These are phyloP conservation scores for Grus americana DNA, from an alignment of 2,113 vertebrate species.

Conservation along the genomic window DNA sequence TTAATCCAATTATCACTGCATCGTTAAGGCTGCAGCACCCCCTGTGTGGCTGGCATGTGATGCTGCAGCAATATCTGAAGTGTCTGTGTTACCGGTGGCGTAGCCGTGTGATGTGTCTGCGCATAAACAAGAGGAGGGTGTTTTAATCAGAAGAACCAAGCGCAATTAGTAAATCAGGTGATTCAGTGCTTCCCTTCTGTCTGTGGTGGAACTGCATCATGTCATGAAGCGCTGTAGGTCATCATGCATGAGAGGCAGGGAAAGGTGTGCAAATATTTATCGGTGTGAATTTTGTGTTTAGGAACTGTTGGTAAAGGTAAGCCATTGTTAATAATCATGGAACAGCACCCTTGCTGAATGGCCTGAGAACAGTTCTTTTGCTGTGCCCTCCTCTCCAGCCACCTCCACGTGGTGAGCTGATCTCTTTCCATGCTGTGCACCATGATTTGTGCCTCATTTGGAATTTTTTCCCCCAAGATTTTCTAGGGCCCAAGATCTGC, in stretches of 20 bases:
- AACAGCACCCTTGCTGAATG: neutral
- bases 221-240: rapidly evolving
- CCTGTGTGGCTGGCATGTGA: rapidly evolving
- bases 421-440: neutral
- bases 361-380: neutral
- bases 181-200: neutral
- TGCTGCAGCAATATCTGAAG: rapidly evolving
- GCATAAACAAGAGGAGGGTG: neutral
- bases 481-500: neutral
- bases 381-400: neutral
- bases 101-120: rapidly evolving
- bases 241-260: neutral
- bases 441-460: neutral
- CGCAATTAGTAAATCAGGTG: neutral
- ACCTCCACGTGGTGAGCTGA: neutral
- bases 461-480: neutral
- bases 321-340: neutral
- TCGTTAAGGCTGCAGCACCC: rapidly evolving
- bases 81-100: rapidly evolving
- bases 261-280: neutral
- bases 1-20: rapidly evolving
- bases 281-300: neutral
- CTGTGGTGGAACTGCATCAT: rapidly evolving
- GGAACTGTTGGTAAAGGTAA: neutral
- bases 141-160: neutral